Conservation (phyloP, 2,113 vertebrate species). For the Tetrao urogallus region DNA sequence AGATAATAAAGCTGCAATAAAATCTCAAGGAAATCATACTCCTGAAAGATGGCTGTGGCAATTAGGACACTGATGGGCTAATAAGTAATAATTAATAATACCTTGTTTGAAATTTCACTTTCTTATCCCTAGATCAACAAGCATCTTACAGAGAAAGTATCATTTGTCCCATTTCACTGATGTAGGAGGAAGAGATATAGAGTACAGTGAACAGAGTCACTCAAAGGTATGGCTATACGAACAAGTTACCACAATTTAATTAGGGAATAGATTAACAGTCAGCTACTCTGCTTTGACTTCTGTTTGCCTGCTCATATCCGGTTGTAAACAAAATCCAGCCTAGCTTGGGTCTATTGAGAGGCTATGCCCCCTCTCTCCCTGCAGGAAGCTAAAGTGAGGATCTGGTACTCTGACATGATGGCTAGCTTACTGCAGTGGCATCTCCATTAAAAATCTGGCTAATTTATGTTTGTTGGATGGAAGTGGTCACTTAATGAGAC, state of each 20-base stretch:
- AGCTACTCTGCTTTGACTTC: not conserved
- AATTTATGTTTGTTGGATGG: not conserved
- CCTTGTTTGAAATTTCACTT: slow-evolving; percentile 15
- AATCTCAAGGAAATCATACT: not conserved
- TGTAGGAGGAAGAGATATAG: not conserved
- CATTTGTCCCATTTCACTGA: slow-evolving; percentile 18
- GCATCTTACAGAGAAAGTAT: not conserved
- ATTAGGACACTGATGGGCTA: not conserved
- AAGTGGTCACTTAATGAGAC: not conserved
- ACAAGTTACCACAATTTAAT: slow-evolving; percentile 16
- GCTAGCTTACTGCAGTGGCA: not conserved
- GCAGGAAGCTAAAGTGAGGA: not conserved
- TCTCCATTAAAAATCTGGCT: not conserved
- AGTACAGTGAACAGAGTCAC: not conserved
- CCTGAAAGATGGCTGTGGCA: not conserved
- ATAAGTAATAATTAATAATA: slow-evolving; percentile 30
- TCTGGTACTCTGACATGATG: rapidly evolving
- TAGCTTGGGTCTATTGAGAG: not conserved
- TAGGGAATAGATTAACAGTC: not conserved
- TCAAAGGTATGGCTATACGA: not conserved
- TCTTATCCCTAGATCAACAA: slow-evolving; percentile 12
- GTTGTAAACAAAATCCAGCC: not conserved
- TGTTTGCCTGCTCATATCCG: slow-evolving; percentile 11
- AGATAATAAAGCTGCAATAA: not conserved
- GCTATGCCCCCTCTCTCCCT: not conserved